Percentiles rank a stretch among this genome's conserved stretches.
Conservation (phyloP, 2,797 vertebrate genomes). For the Delichon dasypus region DNA sequence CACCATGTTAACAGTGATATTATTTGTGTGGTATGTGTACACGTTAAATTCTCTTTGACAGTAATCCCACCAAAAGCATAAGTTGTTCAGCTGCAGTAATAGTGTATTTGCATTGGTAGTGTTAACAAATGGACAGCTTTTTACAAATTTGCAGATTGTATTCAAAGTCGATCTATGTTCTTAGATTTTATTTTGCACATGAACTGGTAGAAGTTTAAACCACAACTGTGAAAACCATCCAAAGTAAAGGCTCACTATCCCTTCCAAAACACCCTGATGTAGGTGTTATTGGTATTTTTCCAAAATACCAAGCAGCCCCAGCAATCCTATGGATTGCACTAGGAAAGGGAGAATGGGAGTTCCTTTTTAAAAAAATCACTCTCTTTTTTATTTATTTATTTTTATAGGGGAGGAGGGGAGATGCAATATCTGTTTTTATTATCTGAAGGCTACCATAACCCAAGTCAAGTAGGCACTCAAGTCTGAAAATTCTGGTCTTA, state of each 20-base stretch:
- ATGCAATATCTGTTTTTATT: not conserved
- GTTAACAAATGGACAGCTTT: conserved; percentile 12
- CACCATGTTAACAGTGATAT: not conserved
- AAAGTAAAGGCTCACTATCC: not conserved
- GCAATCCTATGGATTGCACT: not conserved
- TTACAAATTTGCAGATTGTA: not conserved
- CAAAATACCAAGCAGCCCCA: not conserved
- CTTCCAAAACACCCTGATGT: not conserved
- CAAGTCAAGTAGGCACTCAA: not conserved
- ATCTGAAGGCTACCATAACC: not conserved
- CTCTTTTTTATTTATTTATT: not conserved
- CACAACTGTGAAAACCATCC: not conserved
- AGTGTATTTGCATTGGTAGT: not conserved
- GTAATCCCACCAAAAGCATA: not conserved
- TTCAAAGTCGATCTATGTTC: conserved; percentile 4
- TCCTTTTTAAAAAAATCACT: not conserved
- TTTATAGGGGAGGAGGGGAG: rapidly evolving
- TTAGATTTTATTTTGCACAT: not conserved
- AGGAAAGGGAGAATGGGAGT: not conserved
- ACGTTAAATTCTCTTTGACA: not conserved
- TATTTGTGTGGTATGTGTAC: not conserved
- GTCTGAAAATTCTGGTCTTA: not conserved
- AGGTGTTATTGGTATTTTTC: not conserved
- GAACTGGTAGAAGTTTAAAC: conserved; percentile 20
- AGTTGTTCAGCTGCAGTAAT: not conserved